These are phyloP conservation scores for Pipistrellus nathusii DNA, from an alignment of 2,797 vertebrate species.

Conservation along the genomic window DNA sequence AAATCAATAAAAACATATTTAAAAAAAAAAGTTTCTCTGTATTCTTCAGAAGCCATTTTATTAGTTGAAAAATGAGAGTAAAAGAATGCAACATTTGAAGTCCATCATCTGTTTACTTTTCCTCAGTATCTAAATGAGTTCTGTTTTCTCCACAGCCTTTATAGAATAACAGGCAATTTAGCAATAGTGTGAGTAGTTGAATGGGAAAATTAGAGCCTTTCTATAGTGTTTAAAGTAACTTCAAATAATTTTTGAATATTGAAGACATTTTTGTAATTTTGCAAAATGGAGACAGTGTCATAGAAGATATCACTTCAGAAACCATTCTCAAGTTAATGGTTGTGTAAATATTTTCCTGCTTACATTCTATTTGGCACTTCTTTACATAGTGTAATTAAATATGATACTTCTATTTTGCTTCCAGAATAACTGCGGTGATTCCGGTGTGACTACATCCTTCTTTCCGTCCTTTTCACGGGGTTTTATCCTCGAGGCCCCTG, in stretches of 20 bases:
- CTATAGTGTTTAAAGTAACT: slow-evolving; percentile 41
- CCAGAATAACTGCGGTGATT: background rate
- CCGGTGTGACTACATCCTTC: background rate
- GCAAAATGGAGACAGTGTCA: background rate
- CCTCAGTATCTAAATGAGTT: slow-evolving; percentile 35
- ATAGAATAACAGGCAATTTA: slow-evolving; percentile 19
- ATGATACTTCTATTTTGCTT: slow-evolving; percentile 1
- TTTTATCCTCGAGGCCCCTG: background rate
- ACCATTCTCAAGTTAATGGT: background rate
- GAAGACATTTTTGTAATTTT: slow-evolving; percentile 33
- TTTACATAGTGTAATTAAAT: background rate
- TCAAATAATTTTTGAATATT: slow-evolving; percentile 47
- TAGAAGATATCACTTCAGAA: slow-evolving; percentile 10
- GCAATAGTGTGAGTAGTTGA: slow-evolving; percentile 59
- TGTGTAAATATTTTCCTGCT: slow-evolving; percentile 34
- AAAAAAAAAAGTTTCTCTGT: background rate
- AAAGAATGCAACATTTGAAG: slow-evolving; percentile 58
- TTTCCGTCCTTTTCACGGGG: background rate
- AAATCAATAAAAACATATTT: too few species aligned
- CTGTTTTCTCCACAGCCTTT: slow-evolving; percentile 6
- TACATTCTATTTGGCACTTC: background rate
- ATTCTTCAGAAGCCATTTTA: slow-evolving; percentile 47
- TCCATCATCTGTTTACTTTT: slow-evolving; percentile 48
- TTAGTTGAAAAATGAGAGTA: slow-evolving; percentile 35
- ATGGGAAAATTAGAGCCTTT: background rate